These are phyloP conservation scores for Eretmocerus hayati DNA, from an alignment of 2,888 invertebrate genomes.

Conservation along the genomic window DNA sequence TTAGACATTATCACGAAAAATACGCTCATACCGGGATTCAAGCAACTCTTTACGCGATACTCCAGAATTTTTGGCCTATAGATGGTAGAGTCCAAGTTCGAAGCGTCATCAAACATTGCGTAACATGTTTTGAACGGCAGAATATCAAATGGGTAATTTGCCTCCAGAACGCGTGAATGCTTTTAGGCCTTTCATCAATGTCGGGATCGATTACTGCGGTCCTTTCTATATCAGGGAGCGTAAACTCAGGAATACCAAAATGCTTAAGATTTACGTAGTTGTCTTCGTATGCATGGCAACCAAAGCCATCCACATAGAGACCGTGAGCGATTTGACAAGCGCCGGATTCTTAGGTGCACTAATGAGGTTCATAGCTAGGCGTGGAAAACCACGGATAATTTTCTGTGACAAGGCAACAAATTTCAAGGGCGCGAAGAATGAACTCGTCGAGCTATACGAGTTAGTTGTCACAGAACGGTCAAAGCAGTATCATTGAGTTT, in stretches of 20 bases:
- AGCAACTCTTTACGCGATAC: conserved; percentile 19
- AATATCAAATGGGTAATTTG: conserved; percentile 33
- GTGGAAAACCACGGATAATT: conserved; percentile 21
- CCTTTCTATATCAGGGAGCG: too few relatives aligned
- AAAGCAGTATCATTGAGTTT: not conserved
- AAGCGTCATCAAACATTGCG: conserved; percentile 27
- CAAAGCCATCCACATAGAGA: too few relatives aligned
- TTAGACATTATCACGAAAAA: conserved; percentile 19
- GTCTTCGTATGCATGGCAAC: too few relatives aligned
- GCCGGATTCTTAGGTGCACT: too few relatives aligned
- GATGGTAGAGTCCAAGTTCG: conserved; percentile 25
- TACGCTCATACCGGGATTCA: conserved; percentile 26
- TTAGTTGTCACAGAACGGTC: not conserved
- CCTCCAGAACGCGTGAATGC: conserved; percentile 30
- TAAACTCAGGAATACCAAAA: too few relatives aligned
- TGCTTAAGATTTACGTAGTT: too few relatives aligned
- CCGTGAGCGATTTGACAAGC: too few relatives aligned
- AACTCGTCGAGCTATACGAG: not conserved
- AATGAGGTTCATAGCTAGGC: too few relatives aligned
- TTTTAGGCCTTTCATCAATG: conserved; percentile 4
- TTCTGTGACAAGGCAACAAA: conserved; percentile 35
- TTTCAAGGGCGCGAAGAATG: conserved; percentile 23
- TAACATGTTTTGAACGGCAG: conserved; percentile 28
- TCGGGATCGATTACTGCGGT: conserved; percentile 4
- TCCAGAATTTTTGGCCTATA: conserved; percentile 31